phyloP scores from a whole-genome alignment of 2,797 vertebrate genomes.

The Zalophus californianus region DNA sequence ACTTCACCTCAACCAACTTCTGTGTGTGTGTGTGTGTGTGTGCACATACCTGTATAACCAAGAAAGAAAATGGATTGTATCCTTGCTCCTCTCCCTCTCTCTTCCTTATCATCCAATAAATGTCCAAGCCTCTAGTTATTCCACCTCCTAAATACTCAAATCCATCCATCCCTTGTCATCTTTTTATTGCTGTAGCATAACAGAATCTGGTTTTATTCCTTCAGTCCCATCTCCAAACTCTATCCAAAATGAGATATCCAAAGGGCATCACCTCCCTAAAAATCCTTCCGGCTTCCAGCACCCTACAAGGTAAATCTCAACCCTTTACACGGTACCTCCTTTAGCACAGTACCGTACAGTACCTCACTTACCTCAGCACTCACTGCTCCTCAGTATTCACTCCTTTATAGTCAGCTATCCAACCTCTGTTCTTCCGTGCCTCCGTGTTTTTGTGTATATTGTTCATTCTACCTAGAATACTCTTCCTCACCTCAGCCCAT shows the following conservation, averaged over 20 bases:
- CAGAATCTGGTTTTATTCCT: neutral
- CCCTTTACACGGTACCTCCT: neutral
- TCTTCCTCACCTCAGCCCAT: neutral
- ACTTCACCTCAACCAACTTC: neutral
- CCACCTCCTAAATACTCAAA: neutral
- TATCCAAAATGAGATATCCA: neutral
- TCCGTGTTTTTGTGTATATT: neutral
- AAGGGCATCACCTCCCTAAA: neutral
- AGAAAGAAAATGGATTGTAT: neutral
- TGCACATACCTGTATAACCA: neutral
- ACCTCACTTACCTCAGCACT: neutral
- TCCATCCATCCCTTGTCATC: neutral
- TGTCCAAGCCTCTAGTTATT: neutral
- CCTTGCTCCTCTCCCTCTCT: neutral
- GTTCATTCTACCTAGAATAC: neutral
- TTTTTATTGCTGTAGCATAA: neutral
- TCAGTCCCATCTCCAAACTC: neutral
- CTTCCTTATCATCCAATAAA: neutral
- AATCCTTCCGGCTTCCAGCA: neutral
- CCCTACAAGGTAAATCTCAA: neutral
- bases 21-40: accelerated
- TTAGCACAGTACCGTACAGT: neutral
- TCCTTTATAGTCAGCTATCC: too few species aligned
- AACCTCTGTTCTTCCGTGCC: neutral
- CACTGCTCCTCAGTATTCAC: too few species aligned